A percentile compares a stretch with the other conserved stretches of the same genome.
phyloP scores from a whole-genome alignment of 2,888 invertebrate genomes.

The Tipula vernalis region DNA sequence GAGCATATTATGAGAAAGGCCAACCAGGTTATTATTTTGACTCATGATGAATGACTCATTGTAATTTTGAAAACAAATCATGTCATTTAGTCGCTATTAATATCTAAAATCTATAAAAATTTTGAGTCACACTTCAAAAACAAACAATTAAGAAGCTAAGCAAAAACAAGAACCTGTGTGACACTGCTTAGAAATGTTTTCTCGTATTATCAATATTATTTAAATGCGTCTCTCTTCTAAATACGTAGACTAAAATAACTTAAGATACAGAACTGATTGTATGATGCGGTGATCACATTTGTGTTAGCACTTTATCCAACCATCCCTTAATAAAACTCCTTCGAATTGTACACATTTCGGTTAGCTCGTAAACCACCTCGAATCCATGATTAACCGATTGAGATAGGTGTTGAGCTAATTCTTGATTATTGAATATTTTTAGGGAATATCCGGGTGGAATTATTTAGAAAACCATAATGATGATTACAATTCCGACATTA shows the following conservation, averaged over 20 bases:
- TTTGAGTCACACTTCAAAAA: background rate
- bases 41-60: background rate
- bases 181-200: background rate
- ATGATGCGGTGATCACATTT: conserved; percentile 97
- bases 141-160: background rate
- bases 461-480: conserved; percentile 93
- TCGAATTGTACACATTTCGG: conserved; percentile 98
- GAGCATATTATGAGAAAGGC: background rate
- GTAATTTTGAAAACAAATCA: background rate
- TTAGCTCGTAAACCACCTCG: conserved; percentile 96
- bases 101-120: background rate
- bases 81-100: background rate
- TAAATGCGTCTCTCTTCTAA: background rate
- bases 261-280: conserved; percentile 92
- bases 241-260: conserved; percentile 20
- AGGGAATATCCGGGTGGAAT: conserved; percentile 93
- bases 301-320: conserved; percentile 95
- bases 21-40: background rate
- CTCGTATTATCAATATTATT: background rate
- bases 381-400: conserved; percentile 97
- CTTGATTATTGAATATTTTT: conserved; percentile 97
- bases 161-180: background rate
- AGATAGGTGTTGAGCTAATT: conserved; percentile 89
- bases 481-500: conserved; percentile 98
- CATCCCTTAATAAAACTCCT: conserved; percentile 99